These are phyloP conservation scores for Sphinx pinastri DNA, from an alignment of 2,888 invertebrate species.

Conservation along the genomic window DNA sequence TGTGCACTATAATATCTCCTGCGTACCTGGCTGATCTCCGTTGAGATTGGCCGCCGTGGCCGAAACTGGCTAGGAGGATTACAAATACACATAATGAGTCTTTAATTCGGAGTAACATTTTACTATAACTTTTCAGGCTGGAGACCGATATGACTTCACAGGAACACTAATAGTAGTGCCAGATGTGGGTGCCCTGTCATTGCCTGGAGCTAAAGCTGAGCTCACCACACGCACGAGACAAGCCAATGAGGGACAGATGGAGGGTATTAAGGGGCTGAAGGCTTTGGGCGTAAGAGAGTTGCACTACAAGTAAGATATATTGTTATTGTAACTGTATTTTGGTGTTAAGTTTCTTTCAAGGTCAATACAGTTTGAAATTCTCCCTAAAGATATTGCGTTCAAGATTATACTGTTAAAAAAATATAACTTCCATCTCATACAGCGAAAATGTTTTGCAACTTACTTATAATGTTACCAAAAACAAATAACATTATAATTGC, in stretches of 20 bases:
- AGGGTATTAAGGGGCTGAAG: slow-evolving; percentile 94
- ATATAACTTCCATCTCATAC: no score
- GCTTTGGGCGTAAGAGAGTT: slow-evolving; percentile 82
- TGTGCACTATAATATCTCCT: no score
- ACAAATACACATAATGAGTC: no score
- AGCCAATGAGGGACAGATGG: slow-evolving; percentile 88
- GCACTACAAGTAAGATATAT: slow-evolving; percentile 74
- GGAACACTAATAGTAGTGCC: slow-evolving; percentile 99
- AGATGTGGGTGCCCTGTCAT: slow-evolving; percentile 93
- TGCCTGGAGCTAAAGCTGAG: slow-evolving; percentile 95
- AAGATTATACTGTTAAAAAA: no score
- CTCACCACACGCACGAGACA: slow-evolving; percentile 88
- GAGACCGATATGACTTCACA: slow-evolving; percentile 94
- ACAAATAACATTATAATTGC: neutral
- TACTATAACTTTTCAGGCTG: slow-evolving; percentile 75
- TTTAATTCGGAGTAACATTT: neutral
- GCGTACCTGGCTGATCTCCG: no score
- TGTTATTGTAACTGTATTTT: neutral
- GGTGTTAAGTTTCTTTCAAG: neutral
- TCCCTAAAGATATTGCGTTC: no score
- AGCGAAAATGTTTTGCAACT: no score
- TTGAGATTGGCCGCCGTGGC: no score
- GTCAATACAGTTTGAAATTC: no score
- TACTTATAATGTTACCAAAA: no score
- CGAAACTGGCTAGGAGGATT: no score